Evolutionary conservation across 37 sponge, comb jelly and placozoan species (phyloP), one percentile per base, ranked within the genome.

Genomic region (Ianthella basta): DNA sequence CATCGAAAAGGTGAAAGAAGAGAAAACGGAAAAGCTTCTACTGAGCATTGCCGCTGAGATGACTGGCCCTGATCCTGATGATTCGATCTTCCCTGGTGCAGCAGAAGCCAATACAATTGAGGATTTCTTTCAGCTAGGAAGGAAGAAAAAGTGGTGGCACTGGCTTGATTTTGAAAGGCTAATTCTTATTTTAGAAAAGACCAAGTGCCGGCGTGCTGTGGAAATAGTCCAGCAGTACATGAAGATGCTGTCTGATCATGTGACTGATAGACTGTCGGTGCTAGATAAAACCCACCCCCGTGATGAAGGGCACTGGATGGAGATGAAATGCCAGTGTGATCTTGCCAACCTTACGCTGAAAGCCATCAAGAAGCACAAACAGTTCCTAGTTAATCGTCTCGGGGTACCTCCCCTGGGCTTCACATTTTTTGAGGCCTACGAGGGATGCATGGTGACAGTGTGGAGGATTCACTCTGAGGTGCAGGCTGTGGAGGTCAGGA

Each of bases 321-420:
- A 75, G 54, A 36, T 75, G 53, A 75, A 75, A 12, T 75, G 78
- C 10, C 21, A 75, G 16, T 75, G 78, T 75, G 78, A 75, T 12
- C 5, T 15, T 41, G 37, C 24, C 44, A 75, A 41, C 40, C 38
- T 75, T 41, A 75, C 54, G n/a, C 16, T 75, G 25, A 23, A 75
- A 41, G 1, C 19, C 25, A 50, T 75, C 78, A 75, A 25, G 78
- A 16, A 75, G 1, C 78, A 75, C 53, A 75, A 75, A 24, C 0
- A 18, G 1, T 75, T 75, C 25, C 53, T 75, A 1, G 40, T 23
- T 2, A 75, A 41, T 25, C 38, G 33, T 44, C 53, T 75, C 21
- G 3, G 10, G 18, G 25, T 75, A 1, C 78, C 78, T 24, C 0
- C 0, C 24, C 44, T 40, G 14, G 44, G 53, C n/a, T 75, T 75